Conservation (phyloP, 2,113 vertebrate genomes). For the Elanoides forficatus region DNA sequence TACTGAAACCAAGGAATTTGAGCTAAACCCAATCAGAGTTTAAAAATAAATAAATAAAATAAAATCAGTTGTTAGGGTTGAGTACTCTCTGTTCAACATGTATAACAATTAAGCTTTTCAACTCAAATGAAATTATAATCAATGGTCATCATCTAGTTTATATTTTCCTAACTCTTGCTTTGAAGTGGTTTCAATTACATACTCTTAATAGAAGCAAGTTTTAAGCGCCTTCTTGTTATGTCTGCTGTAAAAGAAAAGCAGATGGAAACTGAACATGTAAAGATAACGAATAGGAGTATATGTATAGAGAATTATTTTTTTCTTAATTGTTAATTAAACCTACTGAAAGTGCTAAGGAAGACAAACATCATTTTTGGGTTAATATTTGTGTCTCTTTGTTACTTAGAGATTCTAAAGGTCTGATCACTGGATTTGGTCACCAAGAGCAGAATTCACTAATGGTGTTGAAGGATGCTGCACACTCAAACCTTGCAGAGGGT, state of each 20-base stretch:
- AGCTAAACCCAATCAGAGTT: not conserved
- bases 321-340: not conserved
- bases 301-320: not conserved
- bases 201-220: not conserved
- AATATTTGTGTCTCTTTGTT: not conserved
- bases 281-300: not conserved
- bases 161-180: not conserved
- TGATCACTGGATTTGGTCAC: not conserved
- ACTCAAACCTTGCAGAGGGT: not conserved
- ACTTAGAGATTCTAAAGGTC: not conserved
- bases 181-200: slow-evolving; percentile 5
- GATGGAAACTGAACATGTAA: not conserved
- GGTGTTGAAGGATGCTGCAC: not conserved
- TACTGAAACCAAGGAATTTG: not conserved
- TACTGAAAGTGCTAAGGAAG: not conserved
- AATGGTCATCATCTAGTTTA: not conserved
- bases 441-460: not conserved
- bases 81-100: not conserved
- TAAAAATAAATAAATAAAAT: not conserved
- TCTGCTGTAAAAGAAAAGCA: slow-evolving; percentile 28
- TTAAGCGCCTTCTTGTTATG: slow-evolving; percentile 13
- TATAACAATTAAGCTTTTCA: not conserved
- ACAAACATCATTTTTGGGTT: not conserved
- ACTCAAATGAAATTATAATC: not conserved
- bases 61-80: not conserved